A percentile compares a stretch with the other conserved stretches of the same genome.
Evolutionary conservation across 2,888 invertebrate species (phyloP).

Genomic region (Lasiommata megera): DNA sequence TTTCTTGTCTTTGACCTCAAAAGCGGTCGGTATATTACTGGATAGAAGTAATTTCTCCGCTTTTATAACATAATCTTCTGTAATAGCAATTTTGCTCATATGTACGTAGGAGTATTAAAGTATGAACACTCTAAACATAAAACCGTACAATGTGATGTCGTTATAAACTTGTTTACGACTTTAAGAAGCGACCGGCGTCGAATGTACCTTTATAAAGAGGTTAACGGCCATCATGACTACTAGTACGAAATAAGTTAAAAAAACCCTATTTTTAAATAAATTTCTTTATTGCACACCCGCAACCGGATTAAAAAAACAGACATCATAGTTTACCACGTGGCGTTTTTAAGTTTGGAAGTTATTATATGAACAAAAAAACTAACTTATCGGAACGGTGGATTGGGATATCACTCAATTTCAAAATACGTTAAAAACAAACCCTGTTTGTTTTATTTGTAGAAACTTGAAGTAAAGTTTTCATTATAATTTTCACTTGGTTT

Average conservation of each 20-base stretch:
- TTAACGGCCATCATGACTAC: constrained; percentile 28
- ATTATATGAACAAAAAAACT: too few relatives aligned
- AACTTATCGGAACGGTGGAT: too few relatives aligned
- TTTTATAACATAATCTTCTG: constrained; percentile 15
- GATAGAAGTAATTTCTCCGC: constrained; percentile 8
- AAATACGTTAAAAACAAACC: too few relatives aligned
- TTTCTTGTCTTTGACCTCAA: too few relatives aligned
- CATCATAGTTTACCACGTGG: too few relatives aligned
- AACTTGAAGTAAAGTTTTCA: too few relatives aligned
- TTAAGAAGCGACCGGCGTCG: constrained; percentile 8
- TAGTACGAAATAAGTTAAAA: background rate
- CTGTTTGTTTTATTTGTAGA: too few relatives aligned
- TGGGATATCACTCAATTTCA: too few relatives aligned
- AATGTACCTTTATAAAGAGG: constrained; percentile 1
- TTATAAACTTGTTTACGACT: constrained; percentile 18
- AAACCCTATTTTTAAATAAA: background rate
- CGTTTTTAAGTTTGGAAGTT: too few relatives aligned
- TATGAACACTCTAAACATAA: constrained; percentile 14
- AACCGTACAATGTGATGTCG: constrained; percentile 14
- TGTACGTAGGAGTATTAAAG: constrained; percentile 2
- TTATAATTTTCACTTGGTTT: too few relatives aligned
- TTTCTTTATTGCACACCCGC: too few relatives aligned
- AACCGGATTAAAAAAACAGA: too few relatives aligned
- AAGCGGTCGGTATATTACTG: background rate
- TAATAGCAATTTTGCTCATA: constrained; percentile 10